These are phyloP conservation scores for Keiferia lycopersicella DNA, from an alignment of 2,888 invertebrate species.

Conservation along the genomic window DNA sequence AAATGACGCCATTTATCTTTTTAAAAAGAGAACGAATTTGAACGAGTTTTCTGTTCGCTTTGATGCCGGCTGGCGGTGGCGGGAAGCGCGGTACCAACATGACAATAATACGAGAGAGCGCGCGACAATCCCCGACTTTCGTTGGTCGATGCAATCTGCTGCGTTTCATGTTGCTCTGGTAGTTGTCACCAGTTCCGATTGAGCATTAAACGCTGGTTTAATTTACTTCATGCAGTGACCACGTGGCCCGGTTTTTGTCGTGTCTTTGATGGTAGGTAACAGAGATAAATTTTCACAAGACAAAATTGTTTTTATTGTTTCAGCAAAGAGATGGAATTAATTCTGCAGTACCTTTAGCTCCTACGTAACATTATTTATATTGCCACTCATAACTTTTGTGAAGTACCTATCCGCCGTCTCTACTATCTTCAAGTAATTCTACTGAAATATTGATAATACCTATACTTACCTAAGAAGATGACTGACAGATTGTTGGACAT, in stretches of 20 bases:
- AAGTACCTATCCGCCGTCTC: no score
- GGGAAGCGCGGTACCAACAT: background rate
- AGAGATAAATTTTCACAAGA: background rate
- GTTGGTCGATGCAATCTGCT: slow-evolving; percentile 50
- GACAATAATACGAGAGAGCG: slow-evolving; percentile 32
- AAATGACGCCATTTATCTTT: slow-evolving; percentile 5
- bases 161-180: slow-evolving; percentile 63
- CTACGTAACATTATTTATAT: no score
- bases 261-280: no score
- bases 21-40: background rate
- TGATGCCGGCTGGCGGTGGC: background rate
- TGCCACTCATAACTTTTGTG: no score
- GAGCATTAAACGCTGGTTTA: slow-evolving; percentile 59
- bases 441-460: no score
- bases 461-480: no score
- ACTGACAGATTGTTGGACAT: no score
- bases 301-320: background rate
- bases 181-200: slow-evolving; percentile 75
- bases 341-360: no score
- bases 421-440: no score
- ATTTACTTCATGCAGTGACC: slow-evolving; percentile 28
- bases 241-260: background rate
- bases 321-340: no score
- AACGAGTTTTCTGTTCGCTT: background rate
- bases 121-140: slow-evolving; percentile 53